A percentile compares a stretch with the other conserved stretches of the same genome.
These are phyloP conservation scores for Matsumyia berberina DNA, from an alignment of 2,888 invertebrate species.

Conservation along the genomic window DNA sequence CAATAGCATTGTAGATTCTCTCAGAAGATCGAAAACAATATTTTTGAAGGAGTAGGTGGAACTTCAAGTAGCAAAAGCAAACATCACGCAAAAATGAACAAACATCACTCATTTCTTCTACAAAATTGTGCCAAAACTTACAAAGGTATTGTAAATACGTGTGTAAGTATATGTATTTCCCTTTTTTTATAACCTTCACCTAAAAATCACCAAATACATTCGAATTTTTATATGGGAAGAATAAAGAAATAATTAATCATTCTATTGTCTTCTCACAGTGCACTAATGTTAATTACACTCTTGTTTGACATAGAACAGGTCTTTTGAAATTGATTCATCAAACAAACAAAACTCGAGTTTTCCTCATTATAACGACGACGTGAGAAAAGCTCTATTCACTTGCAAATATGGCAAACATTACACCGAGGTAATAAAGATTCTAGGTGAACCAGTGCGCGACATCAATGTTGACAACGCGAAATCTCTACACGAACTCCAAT, in stretches of 20 bases:
- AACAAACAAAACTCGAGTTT: too few relatives aligned
- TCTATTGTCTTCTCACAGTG: slow-evolving; percentile 38
- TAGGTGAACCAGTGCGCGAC: slow-evolving; percentile 67
- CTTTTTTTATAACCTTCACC: too few relatives aligned
- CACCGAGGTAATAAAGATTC: slow-evolving; percentile 62
- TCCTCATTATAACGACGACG: slow-evolving; percentile 36
- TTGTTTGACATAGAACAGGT: slow-evolving; percentile 46
- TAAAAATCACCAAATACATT: slow-evolving; percentile 2
- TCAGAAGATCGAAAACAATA: too few relatives aligned
- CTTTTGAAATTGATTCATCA: slow-evolving; percentile 70
- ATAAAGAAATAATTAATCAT: slow-evolving; percentile 38
- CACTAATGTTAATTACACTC: slow-evolving; percentile 42
- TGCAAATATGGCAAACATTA: slow-evolving; percentile 40
- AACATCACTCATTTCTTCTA: too few relatives aligned
- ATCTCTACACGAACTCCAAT: slow-evolving; percentile 34
- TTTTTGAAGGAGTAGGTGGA: too few relatives aligned
- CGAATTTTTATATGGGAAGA: slow-evolving; percentile 21
- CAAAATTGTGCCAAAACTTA: neutral
- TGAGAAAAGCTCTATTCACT: slow-evolving; percentile 51
- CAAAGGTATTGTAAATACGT: too few relatives aligned
- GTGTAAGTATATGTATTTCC: neutral
- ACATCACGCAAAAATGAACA: too few relatives aligned
- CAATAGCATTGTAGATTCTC: too few relatives aligned
- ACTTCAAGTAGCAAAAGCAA: too few relatives aligned
- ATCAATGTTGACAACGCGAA: slow-evolving; percentile 57